These are phyloP conservation scores for Rotaria socialis DNA, from an alignment of 2,888 invertebrate genomes.

Conservation along the genomic window DNA sequence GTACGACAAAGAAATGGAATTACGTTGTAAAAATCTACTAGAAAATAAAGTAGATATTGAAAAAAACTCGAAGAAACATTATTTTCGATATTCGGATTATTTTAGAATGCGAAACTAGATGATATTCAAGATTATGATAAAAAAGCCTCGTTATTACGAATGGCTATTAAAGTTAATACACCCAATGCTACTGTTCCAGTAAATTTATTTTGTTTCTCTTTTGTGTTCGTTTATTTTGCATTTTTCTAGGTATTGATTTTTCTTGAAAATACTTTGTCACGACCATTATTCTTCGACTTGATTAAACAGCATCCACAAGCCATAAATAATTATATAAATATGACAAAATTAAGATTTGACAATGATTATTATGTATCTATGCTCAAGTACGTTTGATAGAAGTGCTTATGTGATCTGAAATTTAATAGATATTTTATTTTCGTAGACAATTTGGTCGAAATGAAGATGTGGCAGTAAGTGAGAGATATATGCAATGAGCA, in stretches of 20 bases:
- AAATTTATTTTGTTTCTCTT: neutral
- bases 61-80: too few species aligned
- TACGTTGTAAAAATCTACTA: neutral
- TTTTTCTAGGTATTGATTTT: neutral
- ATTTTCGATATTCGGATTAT: neutral
- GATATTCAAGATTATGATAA: conserved; percentile 18
- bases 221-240: too few species aligned
- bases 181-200: conserved; percentile 4
- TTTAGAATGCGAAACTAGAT: neutral
- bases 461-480: conserved; percentile 23
- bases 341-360: neutral
- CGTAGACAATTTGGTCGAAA: neutral
- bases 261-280: conserved; percentile 25
- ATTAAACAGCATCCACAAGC: conserved; percentile 18
- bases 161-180: neutral
- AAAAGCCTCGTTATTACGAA: neutral
- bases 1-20: neutral
- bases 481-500: neutral
- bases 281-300: conserved; percentile 2
- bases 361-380: conserved; percentile 5
- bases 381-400: neutral
- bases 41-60: neutral
- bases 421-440: too few species aligned
- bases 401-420: too few species aligned
- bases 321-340: neutral